Evolutionary conservation across 2,797 vertebrate genomes (phyloP).

Genomic region (Gila robusta): DNA sequence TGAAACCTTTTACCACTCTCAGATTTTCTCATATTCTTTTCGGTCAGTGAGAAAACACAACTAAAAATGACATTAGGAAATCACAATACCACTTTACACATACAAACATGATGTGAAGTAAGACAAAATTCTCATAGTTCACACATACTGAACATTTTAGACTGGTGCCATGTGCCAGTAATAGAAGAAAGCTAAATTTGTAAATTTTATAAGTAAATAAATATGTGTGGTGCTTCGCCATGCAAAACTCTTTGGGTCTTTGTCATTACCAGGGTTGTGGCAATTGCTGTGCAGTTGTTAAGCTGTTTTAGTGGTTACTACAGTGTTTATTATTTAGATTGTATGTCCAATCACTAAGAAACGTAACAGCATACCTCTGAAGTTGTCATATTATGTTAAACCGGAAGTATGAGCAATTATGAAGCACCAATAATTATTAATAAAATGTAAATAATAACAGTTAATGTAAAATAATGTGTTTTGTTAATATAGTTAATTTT

Average conservation of each 20-base stretch:
- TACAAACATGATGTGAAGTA: neutral
- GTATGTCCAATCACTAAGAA: neutral
- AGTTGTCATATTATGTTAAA: neutral
- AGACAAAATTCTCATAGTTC: neutral
- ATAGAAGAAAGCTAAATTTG: neutral
- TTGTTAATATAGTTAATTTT: neutral
- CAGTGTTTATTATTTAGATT: neutral
- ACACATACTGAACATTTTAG: neutral
- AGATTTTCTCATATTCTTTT: neutral
- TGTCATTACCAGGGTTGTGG: neutral
- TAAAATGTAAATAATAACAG: neutral
- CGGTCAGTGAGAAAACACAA: neutral
- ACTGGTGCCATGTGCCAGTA: neutral
- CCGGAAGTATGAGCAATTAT: neutral
- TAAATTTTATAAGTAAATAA: neutral
- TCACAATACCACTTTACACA: conserved; percentile 18
- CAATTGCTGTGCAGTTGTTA: neutral
- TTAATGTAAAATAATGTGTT: neutral
- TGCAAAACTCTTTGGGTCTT: neutral
- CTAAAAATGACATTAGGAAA: neutral
- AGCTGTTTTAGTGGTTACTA: neutral
- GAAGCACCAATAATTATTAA: neutral
- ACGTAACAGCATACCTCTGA: neutral
- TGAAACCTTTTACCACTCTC: neutral
- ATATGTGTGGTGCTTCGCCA: neutral